A percentile compares a stretch with the other conserved stretches of the same genome.
phyloP scores from a whole-genome alignment of 2,113 vertebrate genomes.

The Ageneiosus marmoratus region DNA sequence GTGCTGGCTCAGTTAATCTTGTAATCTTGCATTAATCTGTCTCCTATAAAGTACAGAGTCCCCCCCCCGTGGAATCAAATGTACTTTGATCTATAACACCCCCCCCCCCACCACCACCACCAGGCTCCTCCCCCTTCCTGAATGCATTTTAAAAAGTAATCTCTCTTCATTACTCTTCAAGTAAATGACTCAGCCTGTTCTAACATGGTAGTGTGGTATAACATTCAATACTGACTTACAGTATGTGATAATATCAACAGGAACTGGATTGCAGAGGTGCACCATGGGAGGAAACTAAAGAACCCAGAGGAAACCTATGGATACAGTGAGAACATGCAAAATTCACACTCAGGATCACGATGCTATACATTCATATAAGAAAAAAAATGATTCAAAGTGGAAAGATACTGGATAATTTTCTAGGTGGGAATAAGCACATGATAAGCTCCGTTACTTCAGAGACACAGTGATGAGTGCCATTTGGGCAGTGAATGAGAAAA shows the following conservation, averaged over 20 bases:
- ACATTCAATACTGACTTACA: neutral
- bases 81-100: neutral
- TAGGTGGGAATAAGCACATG: slow-evolving; percentile 57
- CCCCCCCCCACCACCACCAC: no score
- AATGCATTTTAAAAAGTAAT: neutral
- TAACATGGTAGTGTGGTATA: neutral
- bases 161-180: neutral
- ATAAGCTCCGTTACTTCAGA: slow-evolving; percentile 60
- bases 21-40: neutral
- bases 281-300: neutral
- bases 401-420: slow-evolving; percentile 12
- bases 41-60: neutral
- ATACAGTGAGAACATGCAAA: neutral
- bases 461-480: slow-evolving; percentile 61
- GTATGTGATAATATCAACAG: no score
- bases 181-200: neutral
- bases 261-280: no score
- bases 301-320: neutral
- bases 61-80: neutral
- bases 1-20: neutral
- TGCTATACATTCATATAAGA: neutral
- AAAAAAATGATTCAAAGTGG: neutral
- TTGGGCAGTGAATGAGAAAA: slow-evolving; percentile 69
- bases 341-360: neutral
- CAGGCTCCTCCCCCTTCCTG: no score